Conservation (phyloP, 2,113 vertebrate genomes). For the Heterotilapia buettikoferi region DNA sequence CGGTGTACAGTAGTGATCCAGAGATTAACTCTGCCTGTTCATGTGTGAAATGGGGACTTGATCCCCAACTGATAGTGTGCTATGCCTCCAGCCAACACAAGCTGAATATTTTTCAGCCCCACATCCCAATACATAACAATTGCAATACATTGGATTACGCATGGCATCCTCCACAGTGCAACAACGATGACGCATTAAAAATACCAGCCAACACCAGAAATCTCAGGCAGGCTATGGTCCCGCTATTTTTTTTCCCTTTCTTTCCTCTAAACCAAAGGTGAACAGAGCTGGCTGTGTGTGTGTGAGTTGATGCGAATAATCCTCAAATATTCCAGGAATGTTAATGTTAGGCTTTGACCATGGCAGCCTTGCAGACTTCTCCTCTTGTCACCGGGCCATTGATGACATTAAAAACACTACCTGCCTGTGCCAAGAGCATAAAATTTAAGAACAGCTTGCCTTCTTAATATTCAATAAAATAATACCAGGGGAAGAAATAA, state of each 20-base stretch:
- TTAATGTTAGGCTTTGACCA: slow-evolving; percentile 61
- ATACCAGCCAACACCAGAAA: slow-evolving; percentile 31
- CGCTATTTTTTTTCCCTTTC: not conserved
- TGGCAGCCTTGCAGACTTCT: slow-evolving; percentile 25
- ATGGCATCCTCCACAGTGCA: slow-evolving; percentile 36
- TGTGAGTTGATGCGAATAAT: slow-evolving; percentile 45
- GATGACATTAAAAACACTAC: slow-evolving; percentile 38
- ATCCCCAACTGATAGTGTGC: slow-evolving; percentile 65
- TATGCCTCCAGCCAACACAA: slow-evolving; percentile 59
- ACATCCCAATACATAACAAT: slow-evolving; percentile 45
- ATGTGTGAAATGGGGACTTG: slow-evolving; percentile 78
- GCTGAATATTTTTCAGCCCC: slow-evolving; percentile 54
- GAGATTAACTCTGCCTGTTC: slow-evolving; percentile 75
- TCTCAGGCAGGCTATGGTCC: not conserved
- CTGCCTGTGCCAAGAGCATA: not conserved
- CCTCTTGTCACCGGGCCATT: slow-evolving; percentile 33
- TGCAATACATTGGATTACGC: slow-evolving; percentile 62
- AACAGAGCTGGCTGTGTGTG: slow-evolving; percentile 38
- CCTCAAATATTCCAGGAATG: slow-evolving; percentile 68
- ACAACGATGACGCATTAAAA: slow-evolving; percentile 45
- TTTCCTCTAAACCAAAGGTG: slow-evolving; percentile 30
- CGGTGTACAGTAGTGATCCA: slow-evolving; percentile 68
- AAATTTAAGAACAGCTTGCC: not conserved
- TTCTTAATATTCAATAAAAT: not conserved
- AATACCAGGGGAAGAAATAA: not conserved